A percentile compares a stretch with the other conserved stretches of the same genome.
phyloP scores from a whole-genome alignment of 2,888 invertebrate genomes.

The Heteromurus nitidus region DNA sequence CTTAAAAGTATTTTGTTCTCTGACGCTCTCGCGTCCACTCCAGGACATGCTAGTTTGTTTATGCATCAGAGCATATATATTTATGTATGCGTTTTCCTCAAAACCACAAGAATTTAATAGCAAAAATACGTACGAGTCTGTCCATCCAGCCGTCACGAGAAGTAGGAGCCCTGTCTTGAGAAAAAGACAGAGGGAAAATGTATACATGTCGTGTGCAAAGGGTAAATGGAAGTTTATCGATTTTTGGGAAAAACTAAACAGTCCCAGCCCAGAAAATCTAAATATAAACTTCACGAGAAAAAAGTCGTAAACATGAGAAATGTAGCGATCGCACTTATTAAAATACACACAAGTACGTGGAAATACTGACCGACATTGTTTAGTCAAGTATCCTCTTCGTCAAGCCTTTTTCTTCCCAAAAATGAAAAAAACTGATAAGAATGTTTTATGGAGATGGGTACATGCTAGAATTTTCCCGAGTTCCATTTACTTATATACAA shows the following conservation, averaged over 20 bases:
- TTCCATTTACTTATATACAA: too few relatives aligned
- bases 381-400: too few relatives aligned
- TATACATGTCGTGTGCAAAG: background rate
- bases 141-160: conserved; percentile 16
- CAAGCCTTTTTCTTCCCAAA: too few relatives aligned
- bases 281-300: conserved; percentile 53
- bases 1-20: conserved; percentile 40
- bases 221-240: background rate
- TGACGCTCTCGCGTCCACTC: background rate
- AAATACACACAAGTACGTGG: background rate
- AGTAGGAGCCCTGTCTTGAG: background rate
- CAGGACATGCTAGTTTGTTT: too few relatives aligned
- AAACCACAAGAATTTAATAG: conserved; percentile 29
- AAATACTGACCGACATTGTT: background rate
- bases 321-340: background rate
- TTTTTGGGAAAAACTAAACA: conserved; percentile 30
- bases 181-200: conserved; percentile 5
- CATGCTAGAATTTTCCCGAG: too few relatives aligned
- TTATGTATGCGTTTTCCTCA: conserved; percentile 20
- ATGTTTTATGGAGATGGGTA: too few relatives aligned
- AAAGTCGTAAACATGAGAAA: conserved; percentile 43
- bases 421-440: too few relatives aligned
- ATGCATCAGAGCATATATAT: background rate
- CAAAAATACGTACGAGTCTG: background rate
- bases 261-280: conserved; percentile 41